Evolutionary conservation across 2,888 invertebrate species (phyloP).

Genomic region (Nephrotoma guestfalica): DNA sequence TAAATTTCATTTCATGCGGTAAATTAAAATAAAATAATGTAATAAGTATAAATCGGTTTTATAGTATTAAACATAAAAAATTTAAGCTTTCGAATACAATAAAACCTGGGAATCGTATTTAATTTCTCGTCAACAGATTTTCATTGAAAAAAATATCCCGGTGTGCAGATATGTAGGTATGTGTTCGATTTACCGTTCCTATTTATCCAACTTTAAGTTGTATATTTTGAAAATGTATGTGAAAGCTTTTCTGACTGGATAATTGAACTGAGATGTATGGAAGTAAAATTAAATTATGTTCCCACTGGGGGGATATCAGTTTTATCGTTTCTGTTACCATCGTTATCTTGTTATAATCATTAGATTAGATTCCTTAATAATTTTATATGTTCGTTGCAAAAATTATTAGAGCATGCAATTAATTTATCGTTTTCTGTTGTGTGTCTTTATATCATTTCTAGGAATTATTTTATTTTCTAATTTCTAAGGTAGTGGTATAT

Average conservation of each 20-base stretch:
- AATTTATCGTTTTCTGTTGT: not conserved
- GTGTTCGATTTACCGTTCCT: not conserved
- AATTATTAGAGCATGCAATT: not conserved
- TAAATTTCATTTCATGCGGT: not conserved
- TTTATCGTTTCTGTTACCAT: not conserved
- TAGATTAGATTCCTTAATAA: not conserved
- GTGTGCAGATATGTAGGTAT: not conserved
- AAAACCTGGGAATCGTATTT: not conserved
- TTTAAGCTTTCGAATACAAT: not conserved
- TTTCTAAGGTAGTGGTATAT: no score
- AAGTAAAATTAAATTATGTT: not conserved
- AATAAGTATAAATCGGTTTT: not conserved
- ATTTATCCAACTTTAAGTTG: not conserved
- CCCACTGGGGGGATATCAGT: not conserved
- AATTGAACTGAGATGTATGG: not conserved
- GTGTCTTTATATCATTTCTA: not conserved
- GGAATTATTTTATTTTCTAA: not conserved
- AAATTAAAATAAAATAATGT: not conserved
- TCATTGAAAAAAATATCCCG: not conserved
- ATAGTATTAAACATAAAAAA: not conserved
- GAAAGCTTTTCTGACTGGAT: not conserved
- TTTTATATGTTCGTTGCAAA: not conserved
- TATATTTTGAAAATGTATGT: not conserved
- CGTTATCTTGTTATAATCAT: not conserved
- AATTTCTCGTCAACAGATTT: not conserved